Percentiles rank a stretch among this genome's conserved stretches.
These are phyloP conservation scores for Oreohelix idahoensis DNA, from an alignment of 1,140 invertebrate species.

Conservation along the genomic window DNA sequence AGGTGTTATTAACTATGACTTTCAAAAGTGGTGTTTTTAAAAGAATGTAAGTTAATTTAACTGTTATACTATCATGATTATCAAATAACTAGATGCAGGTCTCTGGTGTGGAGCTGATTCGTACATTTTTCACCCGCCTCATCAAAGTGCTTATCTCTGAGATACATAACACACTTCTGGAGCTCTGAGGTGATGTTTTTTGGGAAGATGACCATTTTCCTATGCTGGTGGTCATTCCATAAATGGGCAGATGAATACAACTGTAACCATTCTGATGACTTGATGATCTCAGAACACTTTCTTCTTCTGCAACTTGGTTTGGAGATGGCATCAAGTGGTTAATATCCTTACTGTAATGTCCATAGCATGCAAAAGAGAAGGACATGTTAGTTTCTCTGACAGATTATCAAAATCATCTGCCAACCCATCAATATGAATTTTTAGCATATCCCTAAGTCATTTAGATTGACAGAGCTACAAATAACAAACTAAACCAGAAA, in stretches of 20 bases:
- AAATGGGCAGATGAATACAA: conserved; percentile 21
- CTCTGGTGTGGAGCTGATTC: conserved; percentile 55
- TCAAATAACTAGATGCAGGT: conserved; percentile 59
- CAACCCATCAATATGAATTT: too few species aligned
- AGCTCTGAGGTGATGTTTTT: conserved; percentile 29
- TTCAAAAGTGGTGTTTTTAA: too few species aligned
- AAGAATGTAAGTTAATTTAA: too few species aligned
- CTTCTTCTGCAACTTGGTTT: conserved; percentile 25
- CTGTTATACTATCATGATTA: too few species aligned
- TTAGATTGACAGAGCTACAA: too few species aligned
- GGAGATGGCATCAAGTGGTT: conserved; percentile 56
- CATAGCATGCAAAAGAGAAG: conserved; percentile 1
- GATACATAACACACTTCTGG: conserved; percentile 48
- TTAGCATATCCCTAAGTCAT: too few species aligned
- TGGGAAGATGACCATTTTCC: not conserved
- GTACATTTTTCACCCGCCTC: conserved; percentile 56
- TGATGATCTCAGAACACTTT: conserved; percentile 9
- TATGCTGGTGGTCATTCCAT: conserved; percentile 19
- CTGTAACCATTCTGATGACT: conserved; percentile 2
- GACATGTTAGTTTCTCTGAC: not conserved
- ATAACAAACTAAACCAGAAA: too few species aligned
- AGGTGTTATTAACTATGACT: too few species aligned
- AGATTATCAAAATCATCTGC: too few species aligned
- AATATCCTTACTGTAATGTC: conserved; percentile 54
- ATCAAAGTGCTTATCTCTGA: conserved; percentile 54